Conservation (phyloP, 2,797 vertebrate species). For the Chlorospingus semifuscus region DNA sequence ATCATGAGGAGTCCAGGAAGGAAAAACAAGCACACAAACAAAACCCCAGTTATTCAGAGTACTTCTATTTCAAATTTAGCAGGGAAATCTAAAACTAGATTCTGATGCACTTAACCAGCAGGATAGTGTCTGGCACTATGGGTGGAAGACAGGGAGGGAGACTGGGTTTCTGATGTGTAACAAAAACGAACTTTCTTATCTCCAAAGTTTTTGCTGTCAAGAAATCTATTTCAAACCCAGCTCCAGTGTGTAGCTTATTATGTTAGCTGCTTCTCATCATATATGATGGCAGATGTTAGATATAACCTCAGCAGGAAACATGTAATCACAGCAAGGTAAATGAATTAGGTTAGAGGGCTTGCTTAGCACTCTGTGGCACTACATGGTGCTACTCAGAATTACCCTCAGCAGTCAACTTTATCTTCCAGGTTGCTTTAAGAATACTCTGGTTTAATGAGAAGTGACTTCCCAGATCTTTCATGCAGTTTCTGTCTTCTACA, state of each 20-base stretch:
- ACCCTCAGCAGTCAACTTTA: neutral
- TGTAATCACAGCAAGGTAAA: neutral
- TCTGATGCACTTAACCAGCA: neutral
- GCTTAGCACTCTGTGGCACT: neutral
- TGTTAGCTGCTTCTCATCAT: neutral
- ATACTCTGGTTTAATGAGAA: neutral
- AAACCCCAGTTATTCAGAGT: neutral
- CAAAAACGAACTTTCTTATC: neutral
- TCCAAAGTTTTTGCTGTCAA: neutral
- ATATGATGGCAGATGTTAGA: neutral
- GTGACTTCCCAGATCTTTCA: neutral
- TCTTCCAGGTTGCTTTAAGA: neutral
- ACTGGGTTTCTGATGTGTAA: neutral
- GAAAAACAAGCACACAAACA: neutral
- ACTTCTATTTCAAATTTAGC: neutral
- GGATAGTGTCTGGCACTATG: neutral
- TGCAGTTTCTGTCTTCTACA: neutral
- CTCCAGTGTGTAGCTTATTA: neutral
- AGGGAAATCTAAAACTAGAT: neutral
- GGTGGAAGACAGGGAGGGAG: neutral
- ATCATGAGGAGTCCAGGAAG: neutral
- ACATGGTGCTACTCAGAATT: neutral
- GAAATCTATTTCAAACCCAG: neutral
- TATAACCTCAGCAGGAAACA: neutral
- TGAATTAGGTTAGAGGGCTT: neutral